Evolutionary conservation across 1,140 invertebrate species (phyloP).

Genomic region (Euwallacea similis): DNA sequence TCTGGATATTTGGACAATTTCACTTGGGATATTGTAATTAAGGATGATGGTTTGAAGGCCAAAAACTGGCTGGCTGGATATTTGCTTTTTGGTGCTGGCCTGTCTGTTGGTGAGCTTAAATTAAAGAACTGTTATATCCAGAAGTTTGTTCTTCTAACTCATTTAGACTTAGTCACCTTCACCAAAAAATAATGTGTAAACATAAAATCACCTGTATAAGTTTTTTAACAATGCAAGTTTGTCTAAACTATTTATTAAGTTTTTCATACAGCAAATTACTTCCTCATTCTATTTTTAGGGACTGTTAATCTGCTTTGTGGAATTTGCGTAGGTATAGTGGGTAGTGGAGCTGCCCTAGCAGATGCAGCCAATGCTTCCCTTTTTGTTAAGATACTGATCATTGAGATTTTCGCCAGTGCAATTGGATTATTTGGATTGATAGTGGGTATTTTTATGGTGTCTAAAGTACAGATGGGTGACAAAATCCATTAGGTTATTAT

Average conservation of each 20-base stretch:
- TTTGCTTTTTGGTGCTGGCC: constrained; percentile 82
- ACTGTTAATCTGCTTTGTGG: constrained; percentile 87
- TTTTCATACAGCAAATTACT: not conserved
- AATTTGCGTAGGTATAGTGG: constrained; percentile 85
- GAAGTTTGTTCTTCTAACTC: not conserved
- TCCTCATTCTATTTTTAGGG: constrained; percentile 53
- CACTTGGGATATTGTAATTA: constrained; percentile 38
- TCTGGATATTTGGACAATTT: constrained; percentile 37
- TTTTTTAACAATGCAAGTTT: not conserved
- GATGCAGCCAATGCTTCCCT: constrained; percentile 85
- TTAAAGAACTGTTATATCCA: not conserved
- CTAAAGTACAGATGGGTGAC: constrained; percentile 51
- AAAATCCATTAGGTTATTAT: constrained; percentile 41
- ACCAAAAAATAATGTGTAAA: no score
- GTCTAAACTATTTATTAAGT: not conserved
- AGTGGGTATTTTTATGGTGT: constrained; percentile 79
- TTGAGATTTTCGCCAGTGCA: constrained; percentile 92
- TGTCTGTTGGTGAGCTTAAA: constrained; percentile 62
- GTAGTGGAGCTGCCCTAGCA: constrained; percentile 83
- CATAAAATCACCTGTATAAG: no score
- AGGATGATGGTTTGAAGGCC: constrained; percentile 38
- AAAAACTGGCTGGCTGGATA: constrained; percentile 70
- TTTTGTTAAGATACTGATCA: constrained; percentile 91
- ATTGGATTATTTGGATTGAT: constrained; percentile 92
- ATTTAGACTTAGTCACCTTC: not conserved